Evolutionary conservation across 2,888 invertebrate genomes (phyloP), one percentile per base, ranked within the genome.

Genomic region (Eupithecia centaureata): DNA sequence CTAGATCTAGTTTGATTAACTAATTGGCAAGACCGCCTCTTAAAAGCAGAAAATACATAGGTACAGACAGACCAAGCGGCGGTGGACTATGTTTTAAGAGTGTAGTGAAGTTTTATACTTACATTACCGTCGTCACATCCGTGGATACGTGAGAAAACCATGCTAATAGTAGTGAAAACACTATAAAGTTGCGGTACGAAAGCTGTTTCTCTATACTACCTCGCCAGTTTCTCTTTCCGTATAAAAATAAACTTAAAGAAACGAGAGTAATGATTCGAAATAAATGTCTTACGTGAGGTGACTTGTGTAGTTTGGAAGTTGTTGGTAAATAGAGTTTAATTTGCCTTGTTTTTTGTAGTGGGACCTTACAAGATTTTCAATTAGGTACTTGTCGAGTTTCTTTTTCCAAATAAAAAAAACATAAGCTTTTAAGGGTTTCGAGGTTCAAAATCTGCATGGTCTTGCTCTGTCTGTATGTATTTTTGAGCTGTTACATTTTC

Each of bases 131-230:
- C 22, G 25, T 52, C 54, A 70, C 70, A 70, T 73, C 68, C 68
- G 65, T 33, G 27, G 62, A 51, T 63, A 68, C 65, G 73, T 75
- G 67, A 67, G 67, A 73, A 72, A 74, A 73, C 52, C 68, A 51
- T 62, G 51, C 65, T 71, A 63, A 71, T 71, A 66, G 66, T 52
- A 67, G 73, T 70, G 73, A 73, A 73, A 75, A 73, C 61, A 58
- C 32, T 57, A 57, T 67, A 68, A 66, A 56, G 30, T 62, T 67
- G 68, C 65, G 27, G 52, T 42, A 70, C 68, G 68, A 74, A 63
- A 65, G 73, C 67, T 67, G 68, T 67, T 70, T 66, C 56, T 62
- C 33, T 65, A 57, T 28, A 38, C 10, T 32, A 63, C 47, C 32
- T 27, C 12, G 33, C 35, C 27, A 52, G 63, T 70, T 70, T 66